Base-by-base conservation (phyloP, 2,888 invertebrate species). In the Ernsta delagoae region DNA sequence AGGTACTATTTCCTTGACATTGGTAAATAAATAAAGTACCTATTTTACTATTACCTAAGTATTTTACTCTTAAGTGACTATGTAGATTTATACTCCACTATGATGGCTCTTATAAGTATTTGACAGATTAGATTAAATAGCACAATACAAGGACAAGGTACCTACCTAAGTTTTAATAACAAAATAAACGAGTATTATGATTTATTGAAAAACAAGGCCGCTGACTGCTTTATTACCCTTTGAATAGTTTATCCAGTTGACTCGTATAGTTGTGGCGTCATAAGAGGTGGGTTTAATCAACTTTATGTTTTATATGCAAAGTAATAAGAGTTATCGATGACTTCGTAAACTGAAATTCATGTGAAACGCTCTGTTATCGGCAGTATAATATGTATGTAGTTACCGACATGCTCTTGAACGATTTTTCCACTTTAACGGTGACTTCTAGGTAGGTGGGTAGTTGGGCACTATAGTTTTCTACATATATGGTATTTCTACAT, bases 361-460 rank as follows among this genome's bases (percentile, higher is more conserved):
- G 60, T 75, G 77, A 78, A 80, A 80, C 78, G 78, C 82, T 76
- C 78, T 83, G 83, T 85, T 86, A 86, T 83, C 83, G 81, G 77
- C 78, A 83, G 80, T 84, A 83, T n/a, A n/a, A n/a, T n/a, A n/a
- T n/a, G n/a, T 84, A 84, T 83, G 78, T 77, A 79, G 5, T 5
- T 36, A 36, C 6, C 5, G 77, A 76, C 80, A 83, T 78, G 80
- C 77, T 75, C 76, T 82, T 80, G 74, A 78, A 77, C 78, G 78
- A 81, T 83, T 85, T 80, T 84, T 82, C 73, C 79, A 82, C 78
- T 80, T 62, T 70, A 65, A 50, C 39, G 48, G 54, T 45, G 53
- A 50, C 16, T 50, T 50, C n/a, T 48, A 48, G 41, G 48, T 50
- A 50, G 7, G 48, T 48, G 12, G 12, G 48, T 48, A 50, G 3